These are phyloP conservation scores for Tetropium fuscum DNA, from an alignment of 2,888 invertebrate genomes.

Conservation along the genomic window DNA sequence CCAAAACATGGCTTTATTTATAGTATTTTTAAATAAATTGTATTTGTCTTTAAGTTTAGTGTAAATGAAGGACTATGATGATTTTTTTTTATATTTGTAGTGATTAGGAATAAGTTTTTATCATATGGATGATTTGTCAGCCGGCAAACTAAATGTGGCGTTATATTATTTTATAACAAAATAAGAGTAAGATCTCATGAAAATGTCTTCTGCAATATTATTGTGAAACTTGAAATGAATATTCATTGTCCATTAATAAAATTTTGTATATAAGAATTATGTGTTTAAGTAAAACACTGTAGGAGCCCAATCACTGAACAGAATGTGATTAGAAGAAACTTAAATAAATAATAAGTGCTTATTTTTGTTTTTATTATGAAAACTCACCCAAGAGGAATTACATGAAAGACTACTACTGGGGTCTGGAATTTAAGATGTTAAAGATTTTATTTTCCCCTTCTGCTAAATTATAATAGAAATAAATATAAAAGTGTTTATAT, in stretches of 20 bases:
- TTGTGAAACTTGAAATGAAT: slow-evolving; percentile 16
- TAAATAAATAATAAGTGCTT: slow-evolving; percentile 2
- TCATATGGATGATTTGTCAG: slow-evolving; percentile 16
- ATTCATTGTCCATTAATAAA: slow-evolving; percentile 9
- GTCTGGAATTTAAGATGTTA: no score
- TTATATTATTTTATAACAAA: slow-evolving; percentile 8
- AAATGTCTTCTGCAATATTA: slow-evolving; percentile 16
- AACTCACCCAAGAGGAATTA: no score
- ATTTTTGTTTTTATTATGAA: slow-evolving; percentile 6
- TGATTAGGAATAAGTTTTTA: slow-evolving; percentile 22
- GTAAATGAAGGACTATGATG: slow-evolving; percentile 21
- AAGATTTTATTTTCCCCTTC: no score
- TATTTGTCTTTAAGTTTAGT: slow-evolving; percentile 22
- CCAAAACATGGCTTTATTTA: slow-evolving; percentile 31
- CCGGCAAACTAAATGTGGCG: slow-evolving; percentile 3
- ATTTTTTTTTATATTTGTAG: slow-evolving; percentile 23
- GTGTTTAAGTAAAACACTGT: slow-evolving; percentile 12
- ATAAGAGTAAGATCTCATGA: slow-evolving; percentile 20
- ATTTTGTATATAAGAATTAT: slow-evolving; percentile 15
- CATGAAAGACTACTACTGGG: no score
- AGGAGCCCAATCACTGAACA: slow-evolving; percentile 2
- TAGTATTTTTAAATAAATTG: slow-evolving; percentile 34
- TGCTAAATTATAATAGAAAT: no score
- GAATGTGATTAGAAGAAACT: slow-evolving; percentile 7
- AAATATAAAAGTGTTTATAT: no score